Conservation (phyloP, 2,113 vertebrate species). For the Megaceryle torquata region DNA sequence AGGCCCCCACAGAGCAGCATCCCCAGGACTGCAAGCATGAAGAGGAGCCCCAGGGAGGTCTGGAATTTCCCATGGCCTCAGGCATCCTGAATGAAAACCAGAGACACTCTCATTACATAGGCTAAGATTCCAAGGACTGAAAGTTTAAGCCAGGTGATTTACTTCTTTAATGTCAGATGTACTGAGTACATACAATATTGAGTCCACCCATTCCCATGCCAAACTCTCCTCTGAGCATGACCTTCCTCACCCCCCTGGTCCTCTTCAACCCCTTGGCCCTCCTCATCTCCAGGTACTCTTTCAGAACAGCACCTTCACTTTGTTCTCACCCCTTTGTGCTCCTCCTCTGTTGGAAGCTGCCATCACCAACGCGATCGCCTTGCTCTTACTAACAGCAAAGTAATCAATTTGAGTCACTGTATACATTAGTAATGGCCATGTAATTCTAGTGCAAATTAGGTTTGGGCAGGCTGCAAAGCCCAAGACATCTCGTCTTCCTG, state of each 20-base stretch:
- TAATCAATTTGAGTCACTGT: conserved; percentile 66
- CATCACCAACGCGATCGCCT: background rate
- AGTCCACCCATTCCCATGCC: background rate
- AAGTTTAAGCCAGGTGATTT: background rate
- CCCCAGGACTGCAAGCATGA: background rate
- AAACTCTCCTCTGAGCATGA: background rate
- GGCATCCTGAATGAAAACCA: background rate
- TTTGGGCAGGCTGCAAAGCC: conserved; percentile 52
- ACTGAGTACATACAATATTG: background rate
- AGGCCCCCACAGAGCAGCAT: background rate
- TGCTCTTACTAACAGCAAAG: conserved; percentile 56
- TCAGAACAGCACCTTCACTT: background rate
- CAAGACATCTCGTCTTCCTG: conserved; percentile 49
- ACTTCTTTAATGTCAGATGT: background rate
- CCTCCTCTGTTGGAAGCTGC: background rate
- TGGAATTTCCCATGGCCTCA: background rate
- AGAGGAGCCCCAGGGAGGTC: background rate
- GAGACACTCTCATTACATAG: fast-evolving
- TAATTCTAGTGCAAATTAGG: conserved; percentile 72
- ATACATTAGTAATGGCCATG: conserved; percentile 66
- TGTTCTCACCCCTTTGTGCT: background rate
- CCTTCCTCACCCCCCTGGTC: background rate
- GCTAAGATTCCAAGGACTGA: background rate
- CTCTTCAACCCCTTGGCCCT: background rate
- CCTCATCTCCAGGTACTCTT: background rate